phyloP scores from a whole-genome alignment of 37 sponge, comb jelly and placozoan species.

The Oopsacas minuta region DNA sequence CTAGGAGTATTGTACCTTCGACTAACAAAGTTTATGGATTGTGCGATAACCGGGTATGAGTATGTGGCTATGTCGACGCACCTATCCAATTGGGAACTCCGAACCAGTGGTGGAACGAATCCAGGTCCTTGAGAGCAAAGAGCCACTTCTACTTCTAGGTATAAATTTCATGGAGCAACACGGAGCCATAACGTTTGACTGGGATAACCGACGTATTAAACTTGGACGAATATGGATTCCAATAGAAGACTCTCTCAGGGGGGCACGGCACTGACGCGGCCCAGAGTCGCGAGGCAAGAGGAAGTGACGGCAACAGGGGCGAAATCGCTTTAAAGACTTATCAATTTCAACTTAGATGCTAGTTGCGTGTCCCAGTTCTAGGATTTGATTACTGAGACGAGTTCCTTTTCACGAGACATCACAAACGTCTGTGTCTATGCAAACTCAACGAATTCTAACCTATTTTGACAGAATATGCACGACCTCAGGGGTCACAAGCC shows the following conservation, averaged over 20 bases:
- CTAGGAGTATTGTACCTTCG: neutral
- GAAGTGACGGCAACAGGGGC: no score
- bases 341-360: no score
- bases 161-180: neutral
- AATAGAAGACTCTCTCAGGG: neutral
- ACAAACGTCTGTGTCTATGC: no score
- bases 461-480: neutral
- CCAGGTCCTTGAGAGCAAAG: no score
- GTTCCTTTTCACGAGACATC: no score
- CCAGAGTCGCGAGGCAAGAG: no score
- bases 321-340: no score
- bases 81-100: neutral
- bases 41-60: neutral
- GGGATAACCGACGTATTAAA: neutral
- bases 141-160: neutral
- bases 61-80: neutral
- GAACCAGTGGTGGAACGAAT: neutral
- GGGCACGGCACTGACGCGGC: no score
- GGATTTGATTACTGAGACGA: no score
- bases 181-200: neutral
- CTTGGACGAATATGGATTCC: neutral
- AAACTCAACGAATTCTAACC: no score
- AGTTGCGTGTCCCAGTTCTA: no score
- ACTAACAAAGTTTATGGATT: neutral
- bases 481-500: neutral